A percentile compares a stretch with the other conserved stretches of the same genome.
phyloP scores from a whole-genome alignment of 2,888 invertebrate species.

The Hedya salicella region DNA sequence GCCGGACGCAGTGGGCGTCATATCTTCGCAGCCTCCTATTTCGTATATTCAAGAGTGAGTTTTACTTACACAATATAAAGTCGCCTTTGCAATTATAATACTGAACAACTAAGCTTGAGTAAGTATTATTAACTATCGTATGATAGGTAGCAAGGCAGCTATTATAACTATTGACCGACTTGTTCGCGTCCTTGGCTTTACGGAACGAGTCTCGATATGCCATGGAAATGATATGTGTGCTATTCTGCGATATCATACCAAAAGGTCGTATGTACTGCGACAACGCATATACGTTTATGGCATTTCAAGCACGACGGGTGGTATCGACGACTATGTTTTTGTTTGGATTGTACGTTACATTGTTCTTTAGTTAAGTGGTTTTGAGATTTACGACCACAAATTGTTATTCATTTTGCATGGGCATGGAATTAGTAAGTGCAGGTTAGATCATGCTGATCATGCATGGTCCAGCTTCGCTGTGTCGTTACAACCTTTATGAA shows the following conservation, averaged over 20 bases:
- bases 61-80: no score
- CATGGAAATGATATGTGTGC: constrained; percentile 16
- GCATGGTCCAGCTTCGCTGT: not conserved
- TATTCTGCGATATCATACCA: not conserved
- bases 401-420: constrained; percentile 20
- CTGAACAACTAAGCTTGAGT: no score
- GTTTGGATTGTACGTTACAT: constrained; percentile 24
- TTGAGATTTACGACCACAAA: constrained; percentile 20
- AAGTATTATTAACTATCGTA: not conserved
- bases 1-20: not conserved
- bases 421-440: constrained; percentile 11
- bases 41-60: not conserved
- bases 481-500: no score
- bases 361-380: constrained; percentile 17
- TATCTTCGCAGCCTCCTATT: not conserved
- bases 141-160: constrained; percentile 4
- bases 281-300: not conserved
- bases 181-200: constrained; percentile 16
- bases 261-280: not conserved
- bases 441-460: constrained; percentile 2
- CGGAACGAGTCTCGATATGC: constrained; percentile 11
- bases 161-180: constrained; percentile 24
- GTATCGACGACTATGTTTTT: not conserved
- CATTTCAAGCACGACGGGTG: not conserved
- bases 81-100: no score